Base-by-base conservation (phyloP, 2,113 vertebrate species). In the Callorhinus ursinus region DNA sequence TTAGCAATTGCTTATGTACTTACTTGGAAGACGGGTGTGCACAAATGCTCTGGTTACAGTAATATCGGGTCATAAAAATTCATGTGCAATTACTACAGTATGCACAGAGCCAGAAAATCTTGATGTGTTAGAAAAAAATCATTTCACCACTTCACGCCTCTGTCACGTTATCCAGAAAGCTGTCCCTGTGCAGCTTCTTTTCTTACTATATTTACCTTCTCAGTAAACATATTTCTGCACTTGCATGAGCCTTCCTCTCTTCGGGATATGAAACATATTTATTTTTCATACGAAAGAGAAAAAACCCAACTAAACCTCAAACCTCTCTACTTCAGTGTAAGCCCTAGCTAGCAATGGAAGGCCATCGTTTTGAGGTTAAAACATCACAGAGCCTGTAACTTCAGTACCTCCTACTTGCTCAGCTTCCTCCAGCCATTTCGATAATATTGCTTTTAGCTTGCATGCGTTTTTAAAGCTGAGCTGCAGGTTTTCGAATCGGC, bases 381-480 rank as follows among this genome's bases (percentile, higher is more conserved):
- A 61, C 0, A 1, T 49, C 90, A 24, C 86, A 88, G 26, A 81
- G 19, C n/a, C 36, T 95, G 51, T 97, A 16, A 22, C 28, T 77
- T 82, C 4, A 19, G 97, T 99, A 99, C 99, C 99, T 98, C 99
- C 99, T 15, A 99, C 99, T 99, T 99, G 99, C 96, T 99, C 99
- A 0, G 99, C 99, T 97, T 99, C 99, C 76, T 99, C 99, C 97
- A 99, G 98, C 99, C 99, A 99, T 97, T 99, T 99, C 53, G 99
- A 99, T 97, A 99, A 98, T 95, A 99, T 99, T 8, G 99, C 99
- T 98, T 99, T 99, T 87, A 99, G 99, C 95, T 99, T 99, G 98
- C 99, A 99, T 0, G 99, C 99, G 0, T 99, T 99, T 98, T 99
- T 99, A 97, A 99, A 99, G 98, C 99, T 99, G 98, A 99, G 99